Percentiles rank a stretch among this genome's conserved stretches.
Evolutionary conservation across 2,888 invertebrate species (phyloP).

Genomic region (Adela reaumurella): DNA sequence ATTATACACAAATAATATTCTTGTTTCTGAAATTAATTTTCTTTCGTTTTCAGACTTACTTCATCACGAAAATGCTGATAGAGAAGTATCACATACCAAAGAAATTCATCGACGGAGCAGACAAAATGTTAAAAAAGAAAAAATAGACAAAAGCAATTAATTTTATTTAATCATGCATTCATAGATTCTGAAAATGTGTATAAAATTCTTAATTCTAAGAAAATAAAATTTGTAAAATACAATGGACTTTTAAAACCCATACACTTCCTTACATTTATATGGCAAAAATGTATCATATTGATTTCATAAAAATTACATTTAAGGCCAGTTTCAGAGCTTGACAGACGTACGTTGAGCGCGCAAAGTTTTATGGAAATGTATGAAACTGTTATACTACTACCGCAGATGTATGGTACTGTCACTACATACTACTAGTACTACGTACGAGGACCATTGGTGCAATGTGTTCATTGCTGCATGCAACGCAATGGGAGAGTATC

Average conservation of each 20-base stretch:
- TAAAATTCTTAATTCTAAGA: neutral
- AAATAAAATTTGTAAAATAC: neutral
- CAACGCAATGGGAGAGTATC: no score
- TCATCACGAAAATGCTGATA: conserved; percentile 49
- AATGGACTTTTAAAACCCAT: neutral
- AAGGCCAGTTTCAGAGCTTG: no score
- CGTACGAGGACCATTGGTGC: no score
- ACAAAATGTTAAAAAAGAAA: conserved; percentile 70
- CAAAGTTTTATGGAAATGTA: no score
- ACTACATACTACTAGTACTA: no score
- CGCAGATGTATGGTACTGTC: no score
- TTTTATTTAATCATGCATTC: neutral
- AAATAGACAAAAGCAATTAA: conserved; percentile 28
- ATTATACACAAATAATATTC: no score
- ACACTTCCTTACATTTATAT: neutral
- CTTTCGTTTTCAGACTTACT: conserved; percentile 37
- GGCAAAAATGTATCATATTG: neutral
- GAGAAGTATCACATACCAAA: conserved; percentile 76
- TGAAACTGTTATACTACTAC: no score
- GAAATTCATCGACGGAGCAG: conserved; percentile 71
- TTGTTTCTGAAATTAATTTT: conserved; percentile 1
- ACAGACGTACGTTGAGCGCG: no score
- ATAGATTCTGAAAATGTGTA: neutral
- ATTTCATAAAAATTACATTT: neutral
- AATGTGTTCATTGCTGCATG: no score